Conservation (phyloP, 2,113 vertebrate species). For the Myocastor coypus region DNA sequence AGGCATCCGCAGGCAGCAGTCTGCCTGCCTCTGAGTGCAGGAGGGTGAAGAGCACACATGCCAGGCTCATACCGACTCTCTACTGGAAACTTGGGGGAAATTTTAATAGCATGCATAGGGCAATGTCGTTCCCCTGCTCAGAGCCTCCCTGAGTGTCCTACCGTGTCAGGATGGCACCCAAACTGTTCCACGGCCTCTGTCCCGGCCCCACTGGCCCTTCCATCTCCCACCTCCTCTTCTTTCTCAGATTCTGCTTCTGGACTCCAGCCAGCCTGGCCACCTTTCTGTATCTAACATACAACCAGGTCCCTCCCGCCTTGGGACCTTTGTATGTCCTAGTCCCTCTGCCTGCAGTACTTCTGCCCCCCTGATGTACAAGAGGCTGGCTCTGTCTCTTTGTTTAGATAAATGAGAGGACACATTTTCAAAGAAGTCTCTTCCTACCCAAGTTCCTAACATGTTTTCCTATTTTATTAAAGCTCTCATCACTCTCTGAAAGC, state of each 20-base stretch:
- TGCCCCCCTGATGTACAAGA: background rate
- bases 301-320: background rate
- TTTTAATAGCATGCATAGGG: background rate
- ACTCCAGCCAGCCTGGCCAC: background rate
- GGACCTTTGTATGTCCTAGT: background rate
- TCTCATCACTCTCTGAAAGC: background rate
- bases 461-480: slow-evolving; percentile 33
- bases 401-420: background rate
- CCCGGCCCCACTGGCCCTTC: background rate
- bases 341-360: background rate
- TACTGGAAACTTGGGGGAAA: background rate
- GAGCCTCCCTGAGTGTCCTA: background rate
- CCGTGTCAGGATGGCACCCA: background rate
- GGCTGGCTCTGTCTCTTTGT: background rate
- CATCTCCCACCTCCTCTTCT: background rate
- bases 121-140: background rate
- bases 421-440: background rate
- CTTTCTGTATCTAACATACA: background rate
- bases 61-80: background rate
- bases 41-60: background rate
- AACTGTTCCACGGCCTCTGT: background rate
- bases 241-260: background rate
- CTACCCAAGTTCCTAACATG: background rate
- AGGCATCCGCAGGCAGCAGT: background rate
- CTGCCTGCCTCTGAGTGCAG: background rate